Base-by-base conservation (phyloP, 2,113 vertebrate species). In the Corythornis cristatus region DNA sequence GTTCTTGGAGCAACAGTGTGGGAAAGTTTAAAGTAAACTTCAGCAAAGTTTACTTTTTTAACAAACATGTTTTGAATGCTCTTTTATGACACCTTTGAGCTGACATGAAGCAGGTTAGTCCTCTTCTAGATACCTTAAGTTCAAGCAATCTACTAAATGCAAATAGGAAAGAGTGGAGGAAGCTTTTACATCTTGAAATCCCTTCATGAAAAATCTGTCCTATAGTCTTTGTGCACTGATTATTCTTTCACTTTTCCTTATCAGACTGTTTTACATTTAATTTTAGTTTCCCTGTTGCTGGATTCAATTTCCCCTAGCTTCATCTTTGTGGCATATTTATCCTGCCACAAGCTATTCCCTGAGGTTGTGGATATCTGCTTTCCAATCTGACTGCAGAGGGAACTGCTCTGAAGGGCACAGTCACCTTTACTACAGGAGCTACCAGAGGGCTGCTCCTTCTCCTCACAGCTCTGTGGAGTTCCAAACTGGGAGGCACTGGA, bases 311-410 rank as follows among this genome's bases (percentile, higher is more conserved):
- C 62, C 57, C 75, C 48, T 4, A 3, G 65, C 28, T 74, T 86
- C 90, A 62, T 76, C 87, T 54, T 31, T 83, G 68, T 80, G 89
- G 93, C 86, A 43, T 54, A 73, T 86, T 89, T 88, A 78, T 88
- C 71, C 86, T 74, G 48, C 79, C 5, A 9, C 84, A 40, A 71
- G 90, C 83, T 86, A 26, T 56, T 89, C 86, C 93, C 92, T 2
- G 8, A n/a, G 84, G 81, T 5, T 11, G 42, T 51, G 81, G 86
- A 14, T 88, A 93, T 90, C 95, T 87, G 31, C 71, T 86, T 92
- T 89, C 90, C 74, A 68, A 82, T 88, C 90, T 72, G 23, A 40
- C 78, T 72, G 73, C 60, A 61, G 93, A 78, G 57, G 79, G n/a
- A 87, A 72, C 87, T 64, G 67, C 92, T 86, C 50, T 57, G 77